These are phyloP conservation scores for Alosa alosa DNA, from an alignment of 2,113 vertebrate species.

Conservation along the genomic window DNA sequence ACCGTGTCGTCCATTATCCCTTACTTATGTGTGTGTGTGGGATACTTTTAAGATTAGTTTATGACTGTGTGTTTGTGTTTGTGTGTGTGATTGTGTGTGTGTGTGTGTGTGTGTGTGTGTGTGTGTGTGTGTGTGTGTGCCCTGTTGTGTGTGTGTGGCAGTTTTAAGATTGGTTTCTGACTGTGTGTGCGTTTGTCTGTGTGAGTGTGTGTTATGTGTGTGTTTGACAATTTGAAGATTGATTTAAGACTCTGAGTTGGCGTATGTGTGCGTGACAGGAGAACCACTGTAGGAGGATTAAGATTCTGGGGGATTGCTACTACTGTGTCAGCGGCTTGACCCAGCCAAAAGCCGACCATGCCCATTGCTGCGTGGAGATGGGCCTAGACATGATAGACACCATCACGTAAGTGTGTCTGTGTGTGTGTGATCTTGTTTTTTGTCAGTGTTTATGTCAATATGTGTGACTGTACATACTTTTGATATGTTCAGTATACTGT, in stretches of 20 bases:
- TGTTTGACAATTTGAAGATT: background rate
- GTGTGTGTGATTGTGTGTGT: slow-evolving; percentile 1
- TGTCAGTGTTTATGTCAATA: background rate
- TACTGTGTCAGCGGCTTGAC: slow-evolving; percentile 96
- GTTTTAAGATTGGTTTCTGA: slow-evolving; percentile 5
- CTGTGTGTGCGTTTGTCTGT: background rate
- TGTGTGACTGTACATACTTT: background rate
- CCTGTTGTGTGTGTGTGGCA: slow-evolving; percentile 4
- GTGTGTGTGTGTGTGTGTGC: slow-evolving; percentile 10
- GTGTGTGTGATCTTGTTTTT: background rate
- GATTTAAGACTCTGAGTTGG: slow-evolving; percentile 23
- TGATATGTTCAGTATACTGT: background rate
- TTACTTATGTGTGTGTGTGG: slow-evolving; percentile 56
- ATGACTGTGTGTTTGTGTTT: slow-evolving; percentile 82
- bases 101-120: slow-evolving; percentile 21
- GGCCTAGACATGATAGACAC: slow-evolving; percentile 80
- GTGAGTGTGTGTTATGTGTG: slow-evolving; percentile 2
- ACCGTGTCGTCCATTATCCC: too few relatives aligned
- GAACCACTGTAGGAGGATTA: slow-evolving; percentile 93
- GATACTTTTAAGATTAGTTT: slow-evolving; percentile 50
- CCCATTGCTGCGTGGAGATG: slow-evolving; percentile 83
- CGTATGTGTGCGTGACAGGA: slow-evolving; percentile 57
- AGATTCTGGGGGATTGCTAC: slow-evolving; percentile 98
- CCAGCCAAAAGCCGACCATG: slow-evolving; percentile 95
- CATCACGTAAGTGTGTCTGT: slow-evolving; percentile 68